These are phyloP conservation scores for Samia ricini DNA, from an alignment of 1,140 invertebrate genomes.

Conservation along the genomic window DNA sequence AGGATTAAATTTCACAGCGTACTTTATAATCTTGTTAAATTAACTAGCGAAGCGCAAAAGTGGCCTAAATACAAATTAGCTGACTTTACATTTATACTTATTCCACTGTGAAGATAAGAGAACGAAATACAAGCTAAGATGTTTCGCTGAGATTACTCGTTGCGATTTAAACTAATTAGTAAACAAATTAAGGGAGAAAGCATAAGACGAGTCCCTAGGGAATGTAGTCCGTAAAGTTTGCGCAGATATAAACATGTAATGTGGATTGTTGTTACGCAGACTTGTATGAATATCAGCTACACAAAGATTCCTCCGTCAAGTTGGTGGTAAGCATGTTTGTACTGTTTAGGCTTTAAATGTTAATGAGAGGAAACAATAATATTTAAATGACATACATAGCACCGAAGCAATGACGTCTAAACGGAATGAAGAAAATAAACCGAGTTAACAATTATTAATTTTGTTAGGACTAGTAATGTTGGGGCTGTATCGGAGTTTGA, in stretches of 20 bases:
- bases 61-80: slow-evolving; percentile 1
- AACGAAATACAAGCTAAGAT: background rate
- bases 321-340: background rate
- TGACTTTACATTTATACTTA: background rate
- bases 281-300: background rate
- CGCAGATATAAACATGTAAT: background rate
- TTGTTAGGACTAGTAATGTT: no score
- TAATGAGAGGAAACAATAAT: no score
- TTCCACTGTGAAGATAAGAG: background rate
- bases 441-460: no score
- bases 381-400: no score
- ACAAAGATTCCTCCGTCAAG: background rate
- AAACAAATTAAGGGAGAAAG: background rate
- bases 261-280: background rate
- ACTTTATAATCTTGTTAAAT: background rate
- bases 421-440: background rate
- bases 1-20: background rate
- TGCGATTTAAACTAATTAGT: background rate
- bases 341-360: background rate
- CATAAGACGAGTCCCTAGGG: background rate
- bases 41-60: background rate
- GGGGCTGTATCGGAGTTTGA: no score
- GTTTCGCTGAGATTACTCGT: background rate
- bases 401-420: no score
- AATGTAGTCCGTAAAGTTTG: background rate